Percentiles rank a stretch among this genome's conserved stretches.
Evolutionary conservation across 2,888 invertebrate species (phyloP).

Genomic region (Laspeyria flexula): DNA sequence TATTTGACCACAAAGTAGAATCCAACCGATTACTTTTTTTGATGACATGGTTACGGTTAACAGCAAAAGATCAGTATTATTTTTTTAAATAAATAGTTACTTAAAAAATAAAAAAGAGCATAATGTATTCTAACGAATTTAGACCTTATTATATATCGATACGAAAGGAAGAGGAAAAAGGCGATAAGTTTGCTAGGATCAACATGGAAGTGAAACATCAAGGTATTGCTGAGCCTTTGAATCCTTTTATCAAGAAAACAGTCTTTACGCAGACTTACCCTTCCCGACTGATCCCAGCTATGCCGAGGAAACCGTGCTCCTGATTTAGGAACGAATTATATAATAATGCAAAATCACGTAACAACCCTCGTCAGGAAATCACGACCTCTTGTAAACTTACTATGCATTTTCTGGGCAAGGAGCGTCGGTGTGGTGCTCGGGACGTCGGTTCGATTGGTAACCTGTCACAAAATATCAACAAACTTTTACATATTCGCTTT

Average conservation of each 20-base stretch:
- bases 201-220: constrained; percentile 75
- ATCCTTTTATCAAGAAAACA: constrained; percentile 70
- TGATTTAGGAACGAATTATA: constrained; percentile 27
- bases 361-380: constrained; percentile 33
- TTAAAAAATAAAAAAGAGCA: constrained; percentile 9
- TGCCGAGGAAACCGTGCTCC: constrained; percentile 70
- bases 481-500: constrained; percentile 66
- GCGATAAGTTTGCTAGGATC: constrained; percentile 72
- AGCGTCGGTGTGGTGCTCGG: constrained; percentile 58
- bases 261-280: constrained; percentile 76
- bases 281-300: constrained; percentile 67
- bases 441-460: constrained; percentile 54
- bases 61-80: not conserved
- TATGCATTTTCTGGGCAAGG: constrained; percentile 59
- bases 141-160: constrained; percentile 73
- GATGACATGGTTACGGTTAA: not conserved
- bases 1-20: no score
- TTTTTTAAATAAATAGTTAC: not conserved
- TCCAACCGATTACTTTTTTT: not conserved
- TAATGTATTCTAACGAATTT: constrained; percentile 71
- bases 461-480: constrained; percentile 61
- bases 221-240: constrained; percentile 52
- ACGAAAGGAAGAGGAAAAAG: constrained; percentile 78
- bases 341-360: constrained; percentile 44
- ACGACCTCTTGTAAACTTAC: constrained; percentile 52